Conservation (phyloP, 2,797 vertebrate species). For the Rousettus madagascariensis region DNA sequence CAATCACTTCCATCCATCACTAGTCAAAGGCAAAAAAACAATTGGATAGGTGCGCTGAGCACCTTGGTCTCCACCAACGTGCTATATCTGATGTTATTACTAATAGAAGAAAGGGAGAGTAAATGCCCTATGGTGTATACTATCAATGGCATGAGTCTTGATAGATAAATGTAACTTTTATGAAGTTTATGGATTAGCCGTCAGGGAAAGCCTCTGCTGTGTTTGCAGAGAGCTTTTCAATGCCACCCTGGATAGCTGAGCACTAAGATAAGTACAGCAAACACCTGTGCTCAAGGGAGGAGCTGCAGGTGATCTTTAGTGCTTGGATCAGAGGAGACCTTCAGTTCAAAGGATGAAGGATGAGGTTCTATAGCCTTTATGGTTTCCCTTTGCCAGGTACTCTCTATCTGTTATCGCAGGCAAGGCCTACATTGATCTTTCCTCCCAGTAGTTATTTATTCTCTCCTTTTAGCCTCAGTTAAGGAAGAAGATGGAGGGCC, state of each 20-base stretch:
- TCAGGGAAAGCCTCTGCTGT: constrained; percentile 37
- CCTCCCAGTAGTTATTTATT: constrained; percentile 68
- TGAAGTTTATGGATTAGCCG: constrained; percentile 65
- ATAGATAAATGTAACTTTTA: constrained; percentile 68
- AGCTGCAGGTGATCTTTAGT: constrained; percentile 49
- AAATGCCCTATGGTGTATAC: constrained; percentile 66
- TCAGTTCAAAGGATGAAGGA: constrained; percentile 67
- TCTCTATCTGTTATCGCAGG: constrained; percentile 67
- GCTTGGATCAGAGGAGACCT: constrained; percentile 54
- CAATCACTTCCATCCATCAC: constrained; percentile 50
- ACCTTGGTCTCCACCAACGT: constrained; percentile 16
- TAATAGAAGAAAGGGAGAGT: constrained; percentile 51
- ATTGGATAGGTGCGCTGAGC: constrained; percentile 44
- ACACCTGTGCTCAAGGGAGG: constrained; percentile 55
- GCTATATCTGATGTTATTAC: constrained; percentile 29
- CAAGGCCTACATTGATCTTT: constrained; percentile 70
- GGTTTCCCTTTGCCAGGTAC: constrained; percentile 55
- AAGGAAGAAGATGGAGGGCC: constrained; percentile 65
- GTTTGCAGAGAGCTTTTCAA: constrained; percentile 37
- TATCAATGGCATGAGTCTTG: constrained; percentile 42
- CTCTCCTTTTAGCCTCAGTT: constrained; percentile 53
- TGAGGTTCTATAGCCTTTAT: constrained; percentile 54
- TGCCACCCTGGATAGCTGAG: background rate
- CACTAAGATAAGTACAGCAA: constrained; percentile 40
- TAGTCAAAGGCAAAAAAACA: constrained; percentile 61